Base-by-base conservation (phyloP, 1,140 invertebrate genomes). In the Sycobia sp. region DNA sequence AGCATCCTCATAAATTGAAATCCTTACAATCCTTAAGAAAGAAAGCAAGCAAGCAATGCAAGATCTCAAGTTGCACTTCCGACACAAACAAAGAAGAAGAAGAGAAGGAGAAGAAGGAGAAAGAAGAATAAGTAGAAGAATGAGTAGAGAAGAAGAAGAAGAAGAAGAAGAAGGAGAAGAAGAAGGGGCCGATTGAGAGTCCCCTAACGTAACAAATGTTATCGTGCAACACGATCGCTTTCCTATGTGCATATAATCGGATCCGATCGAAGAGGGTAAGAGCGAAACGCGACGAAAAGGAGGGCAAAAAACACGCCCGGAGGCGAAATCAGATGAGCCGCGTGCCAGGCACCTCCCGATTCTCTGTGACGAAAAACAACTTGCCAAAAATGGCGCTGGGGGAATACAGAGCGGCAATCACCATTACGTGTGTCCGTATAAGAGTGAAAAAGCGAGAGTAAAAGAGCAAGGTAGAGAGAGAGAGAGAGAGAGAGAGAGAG, bases 311-410 rank as follows among this genome's bases (percentile, higher is more conserved):
- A 46, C 41, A 39, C 51, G 39, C 32, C 43, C 3, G 16, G 14
- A n/a, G 22, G 39, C 13, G 29, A 46, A 36, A 57, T 44, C 18
- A 36, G 18, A 57, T 46, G 41, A 22, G 18, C 14, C 16, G 49
- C 25, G n/a, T 34, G 20, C 10, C 22, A 4, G 47, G 14, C 27
- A 27, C 3, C 3, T 4, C 22, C 29, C 46, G 23, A 2, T 9
- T 9, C 13, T 18, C 29, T n/a, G 22, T 10, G 47, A 54, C 59
- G 50, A 54, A 54, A 54, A 71, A 70, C 71, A 76, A 76, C 69
- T 75, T 72, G 69, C 77, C 76, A 74, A 79, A 79, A 78, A 78
- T 73, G 75, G 72, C 68, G 57, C 58, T 72, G 73, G 69, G 69
- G 68, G 65, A 73, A 70, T 73, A 72, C 70, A 72, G 76, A 67